Evolutionary conservation across 2,113 vertebrate species (phyloP).

Genomic region (Oncorhynchus gorbuscha): DNA sequence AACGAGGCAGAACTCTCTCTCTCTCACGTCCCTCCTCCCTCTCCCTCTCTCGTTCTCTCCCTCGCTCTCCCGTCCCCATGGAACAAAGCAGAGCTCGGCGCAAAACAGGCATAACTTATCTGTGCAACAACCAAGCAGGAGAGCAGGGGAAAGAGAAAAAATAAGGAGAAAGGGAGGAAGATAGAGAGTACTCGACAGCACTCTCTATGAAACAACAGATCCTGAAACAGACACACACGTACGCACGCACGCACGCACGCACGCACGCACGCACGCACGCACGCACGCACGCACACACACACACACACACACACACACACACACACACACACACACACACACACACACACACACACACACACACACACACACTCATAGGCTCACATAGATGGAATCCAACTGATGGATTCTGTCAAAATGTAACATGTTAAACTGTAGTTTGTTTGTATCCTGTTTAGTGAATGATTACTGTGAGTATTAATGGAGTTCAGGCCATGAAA

Average conservation of each 20-base stretch:
- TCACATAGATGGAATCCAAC: background rate
- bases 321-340: background rate
- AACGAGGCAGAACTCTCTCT: slow-evolving; percentile 23
- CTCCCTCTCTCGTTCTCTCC: slow-evolving; percentile 17
- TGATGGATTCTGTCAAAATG: too few species aligned
- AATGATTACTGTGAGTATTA: too few species aligned
- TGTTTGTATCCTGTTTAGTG: too few species aligned
- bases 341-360: background rate
- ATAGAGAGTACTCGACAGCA: background rate
- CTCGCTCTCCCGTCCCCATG: slow-evolving; percentile 38
- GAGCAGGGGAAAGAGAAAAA: slow-evolving; percentile 1
- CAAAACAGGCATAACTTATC: slow-evolving; percentile 65
- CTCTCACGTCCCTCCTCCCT: slow-evolving; percentile 21
- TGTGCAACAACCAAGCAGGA: slow-evolving; percentile 31
- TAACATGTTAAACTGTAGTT: too few species aligned
- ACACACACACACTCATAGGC: too few species aligned
- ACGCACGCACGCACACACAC: background rate
- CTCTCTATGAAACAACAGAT: background rate
- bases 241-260: too few species aligned
- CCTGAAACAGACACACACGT: background rate
- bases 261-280: too few species aligned
- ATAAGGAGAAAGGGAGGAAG: slow-evolving; percentile 13
- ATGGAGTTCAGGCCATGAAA: too few species aligned
- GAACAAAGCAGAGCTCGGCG: slow-evolving; percentile 45
- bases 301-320: too few species aligned